These are phyloP conservation scores for Drosophila truncata DNA, from an alignment of 1,140 invertebrate species.

Conservation along the genomic window DNA sequence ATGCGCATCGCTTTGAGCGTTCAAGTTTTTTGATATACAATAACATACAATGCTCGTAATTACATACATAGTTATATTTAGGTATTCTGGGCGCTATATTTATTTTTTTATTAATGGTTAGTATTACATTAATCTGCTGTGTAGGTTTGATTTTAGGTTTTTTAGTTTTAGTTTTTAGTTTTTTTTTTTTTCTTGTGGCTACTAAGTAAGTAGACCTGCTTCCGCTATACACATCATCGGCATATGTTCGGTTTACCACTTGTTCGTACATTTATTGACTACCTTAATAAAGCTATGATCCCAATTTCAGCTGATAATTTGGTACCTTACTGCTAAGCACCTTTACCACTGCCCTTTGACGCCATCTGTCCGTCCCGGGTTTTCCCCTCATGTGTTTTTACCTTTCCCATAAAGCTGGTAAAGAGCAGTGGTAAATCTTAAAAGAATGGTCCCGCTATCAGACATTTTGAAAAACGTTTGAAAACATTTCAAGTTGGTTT, in stretches of 20 bases:
- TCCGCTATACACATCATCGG: constrained; percentile 35
- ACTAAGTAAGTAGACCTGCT: constrained; percentile 40
- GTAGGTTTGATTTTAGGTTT: constrained; percentile 7
- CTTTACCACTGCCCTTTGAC: constrained; percentile 84
- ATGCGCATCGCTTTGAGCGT: constrained; percentile 75
- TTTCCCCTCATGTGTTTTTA: not conserved
- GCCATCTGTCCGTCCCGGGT: not conserved
- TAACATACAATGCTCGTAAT: constrained; percentile 44
- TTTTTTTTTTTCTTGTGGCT: constrained; percentile 29
- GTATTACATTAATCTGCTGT: constrained; percentile 43
- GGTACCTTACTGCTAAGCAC: constrained; percentile 85
- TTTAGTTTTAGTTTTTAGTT: constrained; percentile 22
- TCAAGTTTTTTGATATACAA: constrained; percentile 63
- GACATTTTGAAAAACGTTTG: constrained; percentile 85
- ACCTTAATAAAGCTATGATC: constrained; percentile 86
- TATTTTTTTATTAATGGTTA: constrained; percentile 31
- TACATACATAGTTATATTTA: constrained; percentile 19
- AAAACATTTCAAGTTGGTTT: constrained; percentile 80
- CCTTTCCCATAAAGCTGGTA: constrained; percentile 10
- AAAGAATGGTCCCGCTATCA: constrained; percentile 86
- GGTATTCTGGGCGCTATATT: constrained; percentile 42
- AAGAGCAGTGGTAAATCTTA: constrained; percentile 85
- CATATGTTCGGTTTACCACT: constrained; percentile 27
- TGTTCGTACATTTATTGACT: constrained; percentile 76
- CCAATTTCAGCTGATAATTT: constrained; percentile 86